Evolutionary conservation across 2,888 invertebrate genomes (phyloP).

Genomic region (Conomelus anceps): DNA sequence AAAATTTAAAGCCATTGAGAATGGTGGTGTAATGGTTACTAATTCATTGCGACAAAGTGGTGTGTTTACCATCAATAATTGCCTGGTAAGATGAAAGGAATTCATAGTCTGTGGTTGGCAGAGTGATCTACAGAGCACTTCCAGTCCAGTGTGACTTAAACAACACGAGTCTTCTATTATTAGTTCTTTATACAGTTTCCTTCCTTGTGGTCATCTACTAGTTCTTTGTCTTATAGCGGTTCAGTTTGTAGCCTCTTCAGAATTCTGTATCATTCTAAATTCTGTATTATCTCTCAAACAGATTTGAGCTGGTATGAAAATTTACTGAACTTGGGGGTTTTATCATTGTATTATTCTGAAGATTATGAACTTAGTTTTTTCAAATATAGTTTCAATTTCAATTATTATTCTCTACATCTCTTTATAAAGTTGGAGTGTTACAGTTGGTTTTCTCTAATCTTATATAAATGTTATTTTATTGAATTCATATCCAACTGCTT

Average conservation of each 20-base stretch:
- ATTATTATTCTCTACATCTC: too few relatives aligned
- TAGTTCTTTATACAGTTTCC: background rate
- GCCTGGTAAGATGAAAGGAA: background rate
- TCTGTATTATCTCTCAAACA: too few relatives aligned
- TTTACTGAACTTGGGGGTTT: too few relatives aligned
- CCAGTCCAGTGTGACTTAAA: background rate
- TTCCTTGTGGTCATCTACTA: background rate
- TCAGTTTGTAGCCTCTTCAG: background rate
- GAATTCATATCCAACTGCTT: too few relatives aligned
- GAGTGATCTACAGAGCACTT: background rate
- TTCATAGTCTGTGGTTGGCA: background rate
- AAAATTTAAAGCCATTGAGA: background rate
- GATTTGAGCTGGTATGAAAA: too few relatives aligned
- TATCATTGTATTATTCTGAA: too few relatives aligned
- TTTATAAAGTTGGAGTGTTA: too few relatives aligned
- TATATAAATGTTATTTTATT: too few relatives aligned
- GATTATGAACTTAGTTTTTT: too few relatives aligned
- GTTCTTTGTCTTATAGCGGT: background rate
- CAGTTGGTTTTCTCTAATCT: too few relatives aligned
- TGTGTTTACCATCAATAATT: background rate
- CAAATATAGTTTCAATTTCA: too few relatives aligned
- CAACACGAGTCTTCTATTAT: background rate
- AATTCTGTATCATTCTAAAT: too few relatives aligned
- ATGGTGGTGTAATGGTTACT: background rate
- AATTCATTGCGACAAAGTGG: background rate